A percentile compares a stretch with the other conserved stretches of the same genome.
These are phyloP conservation scores for Drosophila parthenogenetica DNA, from an alignment of 2,888 invertebrate genomes.

Conservation along the genomic window DNA sequence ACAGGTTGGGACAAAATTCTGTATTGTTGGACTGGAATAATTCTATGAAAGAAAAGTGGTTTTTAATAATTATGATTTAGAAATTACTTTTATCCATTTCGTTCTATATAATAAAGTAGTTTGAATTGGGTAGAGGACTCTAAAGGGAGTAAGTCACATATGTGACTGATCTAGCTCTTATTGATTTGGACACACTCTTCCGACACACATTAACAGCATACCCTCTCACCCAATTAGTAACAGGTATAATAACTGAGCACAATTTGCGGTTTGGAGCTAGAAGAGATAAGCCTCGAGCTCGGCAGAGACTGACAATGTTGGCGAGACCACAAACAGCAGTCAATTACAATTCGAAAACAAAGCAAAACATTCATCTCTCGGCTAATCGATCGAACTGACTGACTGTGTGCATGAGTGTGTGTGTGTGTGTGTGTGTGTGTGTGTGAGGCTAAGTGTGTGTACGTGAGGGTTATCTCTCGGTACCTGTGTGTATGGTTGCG, in stretches of 20 bases:
- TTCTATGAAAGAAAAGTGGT: too few species aligned
- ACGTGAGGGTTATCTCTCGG: slow-evolving; percentile 45
- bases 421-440: slow-evolving; percentile 5
- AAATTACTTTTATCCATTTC: too few species aligned
- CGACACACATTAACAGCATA: too few species aligned
- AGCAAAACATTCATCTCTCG: slow-evolving; percentile 22
- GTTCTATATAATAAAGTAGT: too few species aligned
- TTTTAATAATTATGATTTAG: too few species aligned
- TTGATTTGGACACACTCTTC: too few species aligned
- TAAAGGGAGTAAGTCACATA: too few species aligned
- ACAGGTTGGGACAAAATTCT: too few species aligned
- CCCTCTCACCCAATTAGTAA: too few species aligned
- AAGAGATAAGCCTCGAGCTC: slow-evolving; percentile 41
- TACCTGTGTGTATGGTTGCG: slow-evolving; percentile 18
- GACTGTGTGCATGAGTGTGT: slow-evolving; percentile 19
- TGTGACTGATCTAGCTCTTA: too few species aligned
- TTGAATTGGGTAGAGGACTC: too few species aligned
- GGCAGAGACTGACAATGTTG: slow-evolving; percentile 12
- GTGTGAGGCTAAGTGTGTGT: slow-evolving; percentile 4
- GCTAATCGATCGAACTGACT: slow-evolving; percentile 32
- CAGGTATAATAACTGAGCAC: slow-evolving; percentile 17
- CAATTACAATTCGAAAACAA: slow-evolving; percentile 33
- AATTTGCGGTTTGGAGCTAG: slow-evolving; percentile 26
- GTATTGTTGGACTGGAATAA: too few species aligned
- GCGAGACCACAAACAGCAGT: slow-evolving; percentile 35